Base-by-base conservation (phyloP, 2,797 vertebrate genomes). In the Gobionotothen gibberifrons region DNA sequence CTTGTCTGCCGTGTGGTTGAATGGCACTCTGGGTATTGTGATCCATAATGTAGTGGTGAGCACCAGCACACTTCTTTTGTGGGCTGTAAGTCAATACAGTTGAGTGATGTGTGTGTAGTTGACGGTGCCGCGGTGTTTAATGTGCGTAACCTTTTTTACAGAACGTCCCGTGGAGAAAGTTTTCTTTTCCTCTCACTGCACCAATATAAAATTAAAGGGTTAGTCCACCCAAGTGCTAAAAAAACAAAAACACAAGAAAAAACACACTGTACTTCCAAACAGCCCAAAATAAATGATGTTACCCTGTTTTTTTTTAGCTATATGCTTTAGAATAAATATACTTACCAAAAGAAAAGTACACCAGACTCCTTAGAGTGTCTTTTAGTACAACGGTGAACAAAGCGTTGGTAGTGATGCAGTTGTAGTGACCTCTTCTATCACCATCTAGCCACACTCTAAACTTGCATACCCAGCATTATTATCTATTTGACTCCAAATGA, bases 61-160 rank as follows among this genome's bases (percentile, higher is more conserved):
- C 65, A 83, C 74, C 84, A 85, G 90, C 89, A 91, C 92, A 87
- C 90, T 88, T 93, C 91, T 86, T 84, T 89, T 90, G 82, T 90
- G 81, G 73, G 56, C 51, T 79, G 85, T 82, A 87, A 91, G 69
- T 81, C 83, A 86, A 82, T 86, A 74, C 79, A 72, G 66, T 72
- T 74, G 78, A 84, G 79, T 81, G 83, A 64, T 71, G 65, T 72
- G 61, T 69, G 73, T 57, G 53, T 57, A 26, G 66, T 46, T 70
- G 80, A 52, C 1, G 14, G 60, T 11, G 57, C 55, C 22, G 59
- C 57, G 8, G 51, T 42, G 21, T 67, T 9, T 46, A 59, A 53
- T 51, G 63, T 46, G 26, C 0, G 39, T 80, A 64, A 77, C 29
- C 52, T 42, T 64, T 85, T 85, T 21, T 53, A 61, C 64, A 44